Base-by-base conservation (phyloP, 2,888 invertebrate genomes). In the Epirrhoe alternata region DNA sequence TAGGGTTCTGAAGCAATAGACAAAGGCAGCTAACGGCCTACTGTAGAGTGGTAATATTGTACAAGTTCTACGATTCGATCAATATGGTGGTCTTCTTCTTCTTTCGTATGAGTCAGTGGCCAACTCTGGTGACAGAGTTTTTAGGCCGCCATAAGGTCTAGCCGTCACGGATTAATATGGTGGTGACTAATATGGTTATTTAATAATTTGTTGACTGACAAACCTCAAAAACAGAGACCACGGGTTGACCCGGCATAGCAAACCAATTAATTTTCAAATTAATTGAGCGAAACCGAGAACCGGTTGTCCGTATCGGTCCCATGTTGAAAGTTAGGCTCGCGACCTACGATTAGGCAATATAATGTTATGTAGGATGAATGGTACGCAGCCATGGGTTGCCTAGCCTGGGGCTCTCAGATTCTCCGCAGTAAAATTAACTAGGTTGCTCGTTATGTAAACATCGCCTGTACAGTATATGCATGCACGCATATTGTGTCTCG, bases 241-340 rank as follows among this genome's bases (percentile, higher is more conserved):
- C 76, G 72, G 77, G 68, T 73, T 83, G 85, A 87, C 84, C 85
- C 82, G 77, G 79, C 86, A 81, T 84, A 83, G 79, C 79, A 83
- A 81, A 86, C 81, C 83, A 89, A 91, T 88, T 88, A 86, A 86
- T 88, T 88, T 88, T 85, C 78, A 86, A 89, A 87, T 87, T 88
- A 88, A 89, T 89, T 87, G 84, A 84, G 84, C 84, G 83, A 86
- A 86, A 84, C 64, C 80, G 70, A 80, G 75, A 88, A 91, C 91
- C 87, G 89, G 91, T 91, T 84, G 73, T 70, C 75, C 78, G 77
- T 85, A 83, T 86, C 78, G 79, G 82, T 81, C 79, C 83, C 83
- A 87, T 85, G 86, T 88, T 78, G 88, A 90, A 91, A 92, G 87
- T 83, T 83, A 82, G 83, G 78, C 79, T 78, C 82, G 81, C 86